phyloP scores from a whole-genome alignment of 2,888 invertebrate species.

The Polymixis flavicincta region DNA sequence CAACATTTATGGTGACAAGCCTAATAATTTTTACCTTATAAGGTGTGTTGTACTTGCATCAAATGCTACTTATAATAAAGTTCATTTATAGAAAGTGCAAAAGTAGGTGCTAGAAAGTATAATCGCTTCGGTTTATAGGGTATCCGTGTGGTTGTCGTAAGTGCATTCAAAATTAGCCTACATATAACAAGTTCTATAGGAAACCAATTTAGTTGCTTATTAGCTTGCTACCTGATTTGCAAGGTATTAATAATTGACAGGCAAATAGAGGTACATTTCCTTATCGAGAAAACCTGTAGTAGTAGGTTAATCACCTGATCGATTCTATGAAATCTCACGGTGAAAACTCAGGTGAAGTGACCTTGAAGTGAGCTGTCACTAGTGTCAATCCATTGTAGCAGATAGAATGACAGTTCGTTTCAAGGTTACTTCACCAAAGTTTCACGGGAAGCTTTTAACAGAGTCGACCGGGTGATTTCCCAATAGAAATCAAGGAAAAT shows the following conservation, averaged over 20 bases:
- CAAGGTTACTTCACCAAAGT: background rate
- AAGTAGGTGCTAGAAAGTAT: slow-evolving; percentile 55
- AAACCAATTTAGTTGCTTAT: slow-evolving; percentile 25
- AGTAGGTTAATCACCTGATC: no score
- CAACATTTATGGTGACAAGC: slow-evolving; percentile 47
- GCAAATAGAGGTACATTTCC: slow-evolving; percentile 12
- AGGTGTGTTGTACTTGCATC: slow-evolving; percentile 15
- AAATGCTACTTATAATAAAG: slow-evolving; percentile 35
- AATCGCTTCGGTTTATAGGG: slow-evolving; percentile 32
- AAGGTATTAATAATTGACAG: background rate
- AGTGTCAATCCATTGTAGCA: background rate
- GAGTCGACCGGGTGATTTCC: background rate
- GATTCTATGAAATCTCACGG: no score
- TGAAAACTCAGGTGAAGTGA: no score
- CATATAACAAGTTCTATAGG: slow-evolving; percentile 36
- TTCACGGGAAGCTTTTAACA: background rate
- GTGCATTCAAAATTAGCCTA: slow-evolving; percentile 57
- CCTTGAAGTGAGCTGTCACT: background rate
- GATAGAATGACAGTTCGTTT: background rate
- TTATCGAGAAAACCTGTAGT: background rate
- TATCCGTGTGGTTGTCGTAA: slow-evolving; percentile 2
- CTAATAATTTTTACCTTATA: slow-evolving; percentile 44
- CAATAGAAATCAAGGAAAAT: background rate
- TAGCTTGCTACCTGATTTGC: slow-evolving; percentile 12
- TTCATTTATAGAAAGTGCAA: slow-evolving; percentile 49